Percentiles rank a stretch among this genome's conserved stretches.
These are phyloP conservation scores for Parapristionchus giblindavisi DNA, from an alignment of 2,888 invertebrate species.

Conservation along the genomic window DNA sequence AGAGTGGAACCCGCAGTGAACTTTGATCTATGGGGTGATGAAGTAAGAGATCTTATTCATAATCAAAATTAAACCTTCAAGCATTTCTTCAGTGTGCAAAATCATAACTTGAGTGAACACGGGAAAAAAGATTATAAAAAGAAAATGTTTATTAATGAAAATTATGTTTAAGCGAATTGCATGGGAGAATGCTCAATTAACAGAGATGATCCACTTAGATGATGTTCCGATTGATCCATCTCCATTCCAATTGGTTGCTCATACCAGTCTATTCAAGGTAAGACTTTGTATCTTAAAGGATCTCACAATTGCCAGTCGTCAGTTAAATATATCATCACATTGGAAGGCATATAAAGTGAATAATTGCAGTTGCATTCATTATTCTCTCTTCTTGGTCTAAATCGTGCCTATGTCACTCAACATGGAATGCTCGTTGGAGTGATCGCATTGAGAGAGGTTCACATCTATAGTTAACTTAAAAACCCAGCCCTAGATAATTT, in stretches of 20 bases:
- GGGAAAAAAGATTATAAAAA: constrained; percentile 2
- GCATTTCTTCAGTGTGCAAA: no score
- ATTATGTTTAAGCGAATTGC: constrained; percentile 78
- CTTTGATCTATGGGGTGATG: constrained; percentile 62
- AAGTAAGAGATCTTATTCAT: constrained; percentile 44
- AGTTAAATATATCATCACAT: background rate
- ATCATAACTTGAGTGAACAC: no score
- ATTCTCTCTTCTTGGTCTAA: constrained; percentile 94
- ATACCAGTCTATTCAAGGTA: constrained; percentile 66
- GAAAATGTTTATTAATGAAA: background rate
- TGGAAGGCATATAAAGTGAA: background rate
- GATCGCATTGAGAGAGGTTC: constrained; percentile 93
- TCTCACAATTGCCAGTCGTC: background rate
- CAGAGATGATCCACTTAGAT: constrained; percentile 77
- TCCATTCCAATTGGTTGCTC: constrained; percentile 88
- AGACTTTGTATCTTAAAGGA: background rate
- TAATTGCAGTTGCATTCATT: constrained; percentile 83
- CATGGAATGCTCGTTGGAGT: constrained; percentile 93
- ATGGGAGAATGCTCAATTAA: constrained; percentile 93
- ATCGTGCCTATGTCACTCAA: constrained; percentile 94
- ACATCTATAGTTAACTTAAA: background rate
- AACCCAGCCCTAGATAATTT: background rate
- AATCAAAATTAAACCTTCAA: no score
- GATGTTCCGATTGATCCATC: constrained; percentile 87
- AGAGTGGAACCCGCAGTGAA: constrained; percentile 41